Evolutionary conservation across 2,888 invertebrate species (phyloP).

Genomic region (Acronicta leporina): DNA sequence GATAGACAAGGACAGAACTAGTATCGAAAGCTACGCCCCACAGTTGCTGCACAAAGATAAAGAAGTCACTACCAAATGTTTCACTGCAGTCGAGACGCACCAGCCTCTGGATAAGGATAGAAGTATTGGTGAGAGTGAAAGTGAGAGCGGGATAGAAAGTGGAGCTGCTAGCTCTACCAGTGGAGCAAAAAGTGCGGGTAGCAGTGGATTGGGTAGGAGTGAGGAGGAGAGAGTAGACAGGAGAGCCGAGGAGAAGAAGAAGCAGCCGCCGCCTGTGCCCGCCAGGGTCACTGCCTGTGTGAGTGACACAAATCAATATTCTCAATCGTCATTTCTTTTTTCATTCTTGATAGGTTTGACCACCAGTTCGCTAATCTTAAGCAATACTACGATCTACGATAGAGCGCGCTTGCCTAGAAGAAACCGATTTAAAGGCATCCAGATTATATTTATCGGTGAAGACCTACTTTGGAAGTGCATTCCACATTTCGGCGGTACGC

Average conservation of each 20-base stretch:
- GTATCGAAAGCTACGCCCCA: conserved; percentile 36
- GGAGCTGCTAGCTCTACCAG: conserved; percentile 36
- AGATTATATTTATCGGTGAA: no score
- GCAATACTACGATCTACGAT: no score
- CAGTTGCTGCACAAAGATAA: conserved; percentile 23
- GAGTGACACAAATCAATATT: conserved; percentile 33
- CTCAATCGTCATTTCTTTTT: no score
- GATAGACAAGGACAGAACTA: conserved; percentile 48
- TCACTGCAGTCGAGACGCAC: conserved; percentile 36
- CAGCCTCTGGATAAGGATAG: conserved; percentile 28
- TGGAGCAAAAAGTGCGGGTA: conserved; percentile 31
- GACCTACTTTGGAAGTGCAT: no score
- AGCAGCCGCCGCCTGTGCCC: conserved; percentile 68
- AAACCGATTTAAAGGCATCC: no score
- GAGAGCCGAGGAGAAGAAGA: conserved; percentile 39
- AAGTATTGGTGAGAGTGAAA: conserved; percentile 30
- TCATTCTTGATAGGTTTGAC: no score
- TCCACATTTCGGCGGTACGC: no score
- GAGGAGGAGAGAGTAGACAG: conserved; percentile 21
- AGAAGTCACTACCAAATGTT: conserved; percentile 25
- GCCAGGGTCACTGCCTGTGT: conserved; percentile 62
- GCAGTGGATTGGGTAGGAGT: conserved; percentile 26
- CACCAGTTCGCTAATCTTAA: no score
- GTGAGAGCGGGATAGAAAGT: conserved; percentile 44
- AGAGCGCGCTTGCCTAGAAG: no score